A percentile compares a stretch with the other conserved stretches of the same genome.
Evolutionary conservation across 2,888 invertebrate species (phyloP).

Genomic region (Nomada flava): DNA sequence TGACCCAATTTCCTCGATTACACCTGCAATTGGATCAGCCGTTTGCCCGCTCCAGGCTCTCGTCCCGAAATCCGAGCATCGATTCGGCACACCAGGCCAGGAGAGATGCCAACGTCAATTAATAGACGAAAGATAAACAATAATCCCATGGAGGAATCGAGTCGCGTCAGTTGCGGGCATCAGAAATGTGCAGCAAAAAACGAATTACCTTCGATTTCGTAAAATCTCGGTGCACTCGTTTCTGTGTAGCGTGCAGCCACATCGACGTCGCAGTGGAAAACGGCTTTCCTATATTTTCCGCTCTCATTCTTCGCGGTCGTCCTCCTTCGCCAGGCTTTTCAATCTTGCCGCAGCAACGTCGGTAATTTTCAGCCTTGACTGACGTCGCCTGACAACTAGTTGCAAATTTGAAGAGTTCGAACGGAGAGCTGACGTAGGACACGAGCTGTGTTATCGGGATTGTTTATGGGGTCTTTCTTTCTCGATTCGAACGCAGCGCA

Average conservation of each 20-base stretch:
- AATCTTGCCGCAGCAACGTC: slow-evolving; percentile 24
- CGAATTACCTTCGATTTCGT: slow-evolving; percentile 15
- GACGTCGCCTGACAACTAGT: slow-evolving; percentile 25
- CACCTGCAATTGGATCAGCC: slow-evolving; percentile 48
- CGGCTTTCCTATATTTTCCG: slow-evolving; percentile 16
- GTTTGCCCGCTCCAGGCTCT: slow-evolving; percentile 28
- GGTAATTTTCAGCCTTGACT: slow-evolving; percentile 17
- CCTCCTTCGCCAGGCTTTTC: neutral
- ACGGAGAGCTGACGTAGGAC: neutral
- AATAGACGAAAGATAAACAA: slow-evolving; percentile 53
- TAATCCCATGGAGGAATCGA: slow-evolving; percentile 13
- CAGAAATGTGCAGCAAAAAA: slow-evolving; percentile 16
- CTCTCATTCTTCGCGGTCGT: neutral
- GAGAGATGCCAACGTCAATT: slow-evolving; percentile 52
- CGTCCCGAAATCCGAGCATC: slow-evolving; percentile 35
- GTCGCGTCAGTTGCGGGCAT: neutral
- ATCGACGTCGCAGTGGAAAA: neutral
- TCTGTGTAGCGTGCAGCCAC: neutral
- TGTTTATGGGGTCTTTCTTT: neutral
- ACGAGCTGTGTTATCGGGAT: neutral
- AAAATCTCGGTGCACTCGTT: slow-evolving; percentile 11
- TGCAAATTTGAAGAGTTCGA: slow-evolving; percentile 20
- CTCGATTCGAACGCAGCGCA: neutral
- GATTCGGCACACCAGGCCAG: slow-evolving; percentile 37
- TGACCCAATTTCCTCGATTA: slow-evolving; percentile 60